Conservation (phyloP, 92 coral and sea anemone species). For the Bergia sp. region DNA sequence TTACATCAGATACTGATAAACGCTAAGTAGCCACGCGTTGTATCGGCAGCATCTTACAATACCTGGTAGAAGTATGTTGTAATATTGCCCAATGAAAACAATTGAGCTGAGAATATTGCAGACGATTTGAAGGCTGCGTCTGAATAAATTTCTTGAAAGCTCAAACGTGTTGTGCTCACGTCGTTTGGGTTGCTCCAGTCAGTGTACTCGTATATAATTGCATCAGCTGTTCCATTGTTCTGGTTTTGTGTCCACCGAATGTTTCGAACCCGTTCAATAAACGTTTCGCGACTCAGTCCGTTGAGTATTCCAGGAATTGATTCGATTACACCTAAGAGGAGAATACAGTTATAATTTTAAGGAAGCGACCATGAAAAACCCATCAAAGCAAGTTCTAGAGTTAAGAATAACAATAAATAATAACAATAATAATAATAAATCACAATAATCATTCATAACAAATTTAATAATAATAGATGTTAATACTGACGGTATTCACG, state of each 20-base stretch:
- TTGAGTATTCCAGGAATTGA: not conserved
- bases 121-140: not conserved
- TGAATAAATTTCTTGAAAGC: slow-evolving; percentile 3
- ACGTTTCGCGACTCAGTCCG: slow-evolving; percentile 11
- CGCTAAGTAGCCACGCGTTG: no score
- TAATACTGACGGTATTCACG: no score
- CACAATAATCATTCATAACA: not conserved
- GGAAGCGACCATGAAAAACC: not conserved
- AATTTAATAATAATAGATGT: no score
- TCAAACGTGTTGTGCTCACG: not conserved
- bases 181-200: not conserved
- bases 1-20: no score
- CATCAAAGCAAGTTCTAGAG: no score
- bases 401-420: not conserved
- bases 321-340: not conserved
- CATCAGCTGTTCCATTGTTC: not conserved
- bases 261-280: not conserved
- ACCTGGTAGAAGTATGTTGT: slow-evolving; percentile 14
- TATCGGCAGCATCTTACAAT: not conserved
- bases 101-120: not conserved
- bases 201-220: slow-evolving; percentile 7
- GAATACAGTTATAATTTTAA: not conserved
- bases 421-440: not conserved
- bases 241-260: slow-evolving; percentile 7
- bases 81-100: not conserved